These are phyloP conservation scores for Fopius arisanus DNA, from an alignment of 1,140 invertebrate species.

Conservation along the genomic window DNA sequence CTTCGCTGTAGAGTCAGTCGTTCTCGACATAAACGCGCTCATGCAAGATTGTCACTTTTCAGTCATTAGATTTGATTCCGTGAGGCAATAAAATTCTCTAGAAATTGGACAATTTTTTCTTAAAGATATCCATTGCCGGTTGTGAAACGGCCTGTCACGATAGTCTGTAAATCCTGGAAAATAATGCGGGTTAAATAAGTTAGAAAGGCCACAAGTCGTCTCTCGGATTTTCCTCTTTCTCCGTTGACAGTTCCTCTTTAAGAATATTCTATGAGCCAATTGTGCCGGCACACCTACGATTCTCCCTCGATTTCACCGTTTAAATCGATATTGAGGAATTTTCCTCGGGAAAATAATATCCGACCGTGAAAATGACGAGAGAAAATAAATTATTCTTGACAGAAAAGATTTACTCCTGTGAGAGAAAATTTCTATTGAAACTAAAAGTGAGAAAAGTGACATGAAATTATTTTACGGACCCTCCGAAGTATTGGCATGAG, in stretches of 20 bases:
- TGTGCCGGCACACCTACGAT: slow-evolving; percentile 14
- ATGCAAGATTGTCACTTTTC: too few relatives aligned
- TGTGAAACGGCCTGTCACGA: neutral
- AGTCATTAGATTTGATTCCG: too few relatives aligned
- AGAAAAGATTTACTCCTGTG: too few relatives aligned
- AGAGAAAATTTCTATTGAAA: too few relatives aligned
- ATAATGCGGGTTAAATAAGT: slow-evolving; percentile 5
- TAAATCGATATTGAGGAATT: slow-evolving; percentile 26
- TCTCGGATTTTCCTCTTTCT: neutral
- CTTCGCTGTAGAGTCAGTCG: too few relatives aligned
- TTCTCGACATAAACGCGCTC: too few relatives aligned
- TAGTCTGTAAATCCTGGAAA: neutral
- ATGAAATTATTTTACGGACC: too few relatives aligned
- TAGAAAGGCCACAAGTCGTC: neutral
- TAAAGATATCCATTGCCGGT: too few relatives aligned
- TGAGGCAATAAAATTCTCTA: too few relatives aligned
- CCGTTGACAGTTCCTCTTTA: slow-evolving; percentile 12
- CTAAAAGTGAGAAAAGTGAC: too few relatives aligned
- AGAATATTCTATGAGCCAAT: slow-evolving; percentile 13
- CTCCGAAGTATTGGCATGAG: too few relatives aligned
- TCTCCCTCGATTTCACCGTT: slow-evolving; percentile 26
- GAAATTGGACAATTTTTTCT: too few relatives aligned
- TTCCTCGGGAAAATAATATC: slow-evolving; percentile 13
- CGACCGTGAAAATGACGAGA: neutral
- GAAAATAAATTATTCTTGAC: neutral